These are phyloP conservation scores for Metopolophium dirhodum DNA, from an alignment of 1,140 invertebrate genomes.

Conservation along the genomic window DNA sequence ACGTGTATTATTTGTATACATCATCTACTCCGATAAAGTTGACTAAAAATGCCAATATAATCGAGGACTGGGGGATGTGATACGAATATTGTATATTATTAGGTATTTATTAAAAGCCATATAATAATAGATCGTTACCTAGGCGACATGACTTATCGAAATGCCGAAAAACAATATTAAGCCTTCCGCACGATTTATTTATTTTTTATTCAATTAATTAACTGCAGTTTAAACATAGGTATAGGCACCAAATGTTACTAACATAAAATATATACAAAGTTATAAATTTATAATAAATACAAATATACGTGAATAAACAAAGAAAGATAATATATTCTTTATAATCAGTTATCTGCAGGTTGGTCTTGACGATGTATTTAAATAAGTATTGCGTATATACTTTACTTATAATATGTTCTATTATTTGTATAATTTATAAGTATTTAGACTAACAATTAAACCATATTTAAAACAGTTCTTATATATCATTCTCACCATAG, in stretches of 20 bases:
- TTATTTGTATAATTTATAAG: constrained; percentile 4
- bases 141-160: background rate
- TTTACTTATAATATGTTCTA: background rate
- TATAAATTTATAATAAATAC: background rate
- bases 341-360: too few species aligned
- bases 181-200: background rate
- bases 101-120: too few species aligned
- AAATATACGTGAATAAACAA: background rate
- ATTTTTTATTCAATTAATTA: too few species aligned
- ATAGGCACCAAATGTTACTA: background rate
- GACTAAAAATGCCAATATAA: too few species aligned
- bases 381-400: background rate
- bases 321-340: background rate
- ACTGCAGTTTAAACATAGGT: background rate
- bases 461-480: constrained; percentile 7
- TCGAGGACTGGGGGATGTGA: too few species aligned
- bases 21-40: too few species aligned
- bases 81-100: too few species aligned
- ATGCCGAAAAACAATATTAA: background rate
- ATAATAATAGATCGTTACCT: too few species aligned
- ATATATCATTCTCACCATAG: background rate
- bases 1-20: too few species aligned
- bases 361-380: background rate
- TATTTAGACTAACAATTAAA: background rate
- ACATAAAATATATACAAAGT: too few species aligned